Evolutionary conservation across 1,140 invertebrate species (phyloP).

Genomic region (Lordiphosa stackelbergi): DNA sequence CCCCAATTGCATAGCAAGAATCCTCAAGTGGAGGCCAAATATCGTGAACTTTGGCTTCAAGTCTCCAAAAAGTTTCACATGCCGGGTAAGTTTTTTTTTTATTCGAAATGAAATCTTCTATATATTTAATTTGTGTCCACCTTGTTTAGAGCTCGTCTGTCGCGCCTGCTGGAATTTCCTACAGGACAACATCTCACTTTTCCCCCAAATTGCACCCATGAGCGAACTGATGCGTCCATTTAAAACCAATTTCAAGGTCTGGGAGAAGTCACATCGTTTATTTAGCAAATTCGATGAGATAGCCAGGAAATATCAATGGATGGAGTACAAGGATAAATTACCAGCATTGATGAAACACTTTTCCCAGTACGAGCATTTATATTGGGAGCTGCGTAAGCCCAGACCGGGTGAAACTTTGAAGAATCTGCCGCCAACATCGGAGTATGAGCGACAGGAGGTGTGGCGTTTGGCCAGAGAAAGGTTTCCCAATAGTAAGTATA

Average conservation of each 20-base stretch:
- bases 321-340: slow-evolving; percentile 27
- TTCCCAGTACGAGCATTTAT: slow-evolving; percentile 31
- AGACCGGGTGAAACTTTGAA: slow-evolving; percentile 14
- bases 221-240: slow-evolving; percentile 52
- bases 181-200: slow-evolving; percentile 36
- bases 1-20: slow-evolving; percentile 49
- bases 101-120: too few species aligned
- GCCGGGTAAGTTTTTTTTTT: slow-evolving; percentile 25
- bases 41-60: slow-evolving; percentile 29
- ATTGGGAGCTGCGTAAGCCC: slow-evolving; percentile 33
- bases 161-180: slow-evolving; percentile 53
- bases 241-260: slow-evolving; percentile 29
- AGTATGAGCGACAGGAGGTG: slow-evolving; percentile 27
- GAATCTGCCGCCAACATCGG: background rate
- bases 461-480: slow-evolving; percentile 36
- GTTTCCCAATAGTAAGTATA: slow-evolving; percentile 46
- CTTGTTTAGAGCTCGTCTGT: slow-evolving; percentile 7
- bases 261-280: slow-evolving; percentile 44
- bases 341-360: slow-evolving; percentile 37
- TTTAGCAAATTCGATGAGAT: slow-evolving; percentile 57
- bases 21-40: background rate
- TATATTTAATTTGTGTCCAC: too few species aligned
- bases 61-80: slow-evolving; percentile 46
- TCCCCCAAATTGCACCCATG: slow-evolving; percentile 57
- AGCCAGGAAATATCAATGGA: slow-evolving; percentile 49